Evolutionary conservation across 2,113 vertebrate genomes (phyloP).

Genomic region (Scytalopus superciliaris): DNA sequence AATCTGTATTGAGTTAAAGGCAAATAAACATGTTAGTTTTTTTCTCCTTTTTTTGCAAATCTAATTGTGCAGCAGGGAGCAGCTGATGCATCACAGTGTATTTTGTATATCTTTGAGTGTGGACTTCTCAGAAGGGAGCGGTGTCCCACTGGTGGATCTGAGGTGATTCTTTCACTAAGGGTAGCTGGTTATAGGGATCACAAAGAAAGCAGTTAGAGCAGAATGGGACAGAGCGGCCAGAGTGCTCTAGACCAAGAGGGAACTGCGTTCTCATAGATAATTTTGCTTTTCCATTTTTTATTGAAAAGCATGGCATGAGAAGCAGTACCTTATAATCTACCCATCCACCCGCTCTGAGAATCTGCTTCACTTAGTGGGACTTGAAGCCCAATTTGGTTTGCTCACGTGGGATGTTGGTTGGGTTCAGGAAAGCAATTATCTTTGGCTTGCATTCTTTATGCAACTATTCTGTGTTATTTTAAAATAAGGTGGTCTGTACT

Average conservation of each 20-base stretch:
- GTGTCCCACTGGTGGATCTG: background rate
- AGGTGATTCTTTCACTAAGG: rapidly evolving
- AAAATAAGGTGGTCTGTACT: background rate
- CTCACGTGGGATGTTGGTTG: background rate
- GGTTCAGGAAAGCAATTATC: background rate
- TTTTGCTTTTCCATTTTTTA: background rate
- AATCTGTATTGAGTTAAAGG: background rate
- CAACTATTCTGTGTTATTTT: background rate
- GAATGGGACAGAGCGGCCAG: background rate
- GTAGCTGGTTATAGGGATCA: background rate
- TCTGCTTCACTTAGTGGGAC: background rate
- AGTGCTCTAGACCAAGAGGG: background rate
- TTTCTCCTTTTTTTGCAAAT: background rate
- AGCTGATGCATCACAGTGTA: background rate
- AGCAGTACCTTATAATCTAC: background rate
- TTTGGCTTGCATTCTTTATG: background rate
- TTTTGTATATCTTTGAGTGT: background rate
- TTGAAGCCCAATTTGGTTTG: background rate
- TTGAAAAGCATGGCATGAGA: background rate
- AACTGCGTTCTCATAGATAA: background rate
- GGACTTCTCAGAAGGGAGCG: background rate
- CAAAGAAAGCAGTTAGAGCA: background rate
- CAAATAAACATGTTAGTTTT: background rate
- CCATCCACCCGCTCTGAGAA: too few relatives aligned
- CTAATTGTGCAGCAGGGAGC: background rate